Percentiles rank a stretch among this genome's conserved stretches.
phyloP scores from a whole-genome alignment of 2,113 vertebrate genomes.

The Neofelis nebulosa region DNA sequence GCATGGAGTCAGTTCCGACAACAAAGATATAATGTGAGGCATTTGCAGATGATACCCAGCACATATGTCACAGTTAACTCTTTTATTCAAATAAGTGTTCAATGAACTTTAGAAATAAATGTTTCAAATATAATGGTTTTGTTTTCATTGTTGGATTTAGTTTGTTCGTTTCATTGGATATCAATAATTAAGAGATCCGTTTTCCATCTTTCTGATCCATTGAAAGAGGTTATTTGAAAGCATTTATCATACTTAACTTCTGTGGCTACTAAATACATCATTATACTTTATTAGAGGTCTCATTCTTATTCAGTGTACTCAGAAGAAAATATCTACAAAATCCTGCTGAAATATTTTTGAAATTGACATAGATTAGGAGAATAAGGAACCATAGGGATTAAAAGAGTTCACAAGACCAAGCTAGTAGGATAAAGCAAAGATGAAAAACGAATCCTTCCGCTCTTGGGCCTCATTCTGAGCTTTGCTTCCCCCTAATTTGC shows the following conservation, averaged over 20 bases:
- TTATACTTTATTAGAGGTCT: not conserved
- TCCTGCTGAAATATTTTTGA: not conserved
- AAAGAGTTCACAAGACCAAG: not conserved
- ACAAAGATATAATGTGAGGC: not conserved
- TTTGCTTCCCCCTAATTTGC: not conserved
- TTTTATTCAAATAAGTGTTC: not conserved
- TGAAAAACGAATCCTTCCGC: not conserved
- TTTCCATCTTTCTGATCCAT: not conserved
- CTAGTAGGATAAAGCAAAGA: not conserved
- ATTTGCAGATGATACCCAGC: not conserved
- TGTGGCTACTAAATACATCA: not conserved
- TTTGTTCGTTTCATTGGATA: not conserved
- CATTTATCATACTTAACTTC: not conserved
- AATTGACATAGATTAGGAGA: not conserved
- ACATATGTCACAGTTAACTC: not conserved
- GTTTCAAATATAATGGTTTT: not conserved
- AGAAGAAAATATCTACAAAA: slow-evolving; percentile 29
- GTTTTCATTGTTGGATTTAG: not conserved
- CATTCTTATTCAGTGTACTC: not conserved
- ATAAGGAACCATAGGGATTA: not conserved
- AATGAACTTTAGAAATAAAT: not conserved
- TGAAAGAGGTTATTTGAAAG: not conserved
- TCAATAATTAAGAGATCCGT: not conserved
- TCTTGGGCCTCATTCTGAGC: not conserved
- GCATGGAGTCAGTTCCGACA: not conserved